Base-by-base conservation (phyloP, 1,140 invertebrate species). In the Nasonia vitripennis region DNA sequence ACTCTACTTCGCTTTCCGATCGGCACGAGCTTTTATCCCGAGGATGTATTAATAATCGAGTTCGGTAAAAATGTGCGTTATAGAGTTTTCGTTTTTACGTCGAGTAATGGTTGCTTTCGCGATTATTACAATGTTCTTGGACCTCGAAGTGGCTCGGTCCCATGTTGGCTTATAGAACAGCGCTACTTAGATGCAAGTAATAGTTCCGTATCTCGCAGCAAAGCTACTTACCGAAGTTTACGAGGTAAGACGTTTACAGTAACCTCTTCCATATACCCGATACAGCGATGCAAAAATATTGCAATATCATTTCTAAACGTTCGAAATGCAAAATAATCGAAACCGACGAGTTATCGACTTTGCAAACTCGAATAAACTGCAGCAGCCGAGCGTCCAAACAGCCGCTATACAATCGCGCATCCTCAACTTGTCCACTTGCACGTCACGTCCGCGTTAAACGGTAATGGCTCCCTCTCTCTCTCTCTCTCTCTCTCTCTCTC, bases 1-100 rank as follows among this genome's bases (percentile, higher is more conserved):
- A 17, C 37, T 81, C 41, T 68, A 23, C 62, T 12, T 73, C 73
- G 27, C 71, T 85, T 85, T 81, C 73, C 84, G 62, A 85, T 85
- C 55, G 27, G 20, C 23, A 6, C 68, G 68, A 27, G 23, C 31
- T 71, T 71, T 71, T 71, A 71, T 31, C 23, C 23, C 2, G 31
- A 62, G 20, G 20, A 62, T n/a, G 55, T 62, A 34, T 71, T n/a
- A 71, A 71, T 71, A 71, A 71, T 71, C 31, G 68, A 34, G 14
- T 3, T 11, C 11, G 12, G 68, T 31, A 17, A 71, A 71, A 71
- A 71, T 79, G 12, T 68, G 31, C 10, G 27, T 1, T 27, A 27
- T 55, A n/a, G 34, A 37, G 34, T 37, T 37, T 37, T 37, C 11
- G 51, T 48, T 23, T 77, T 45, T 45, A 45, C 7, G 41, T 45